Percentiles rank a stretch among this genome's conserved stretches.
These are phyloP conservation scores for Peromyscus polionotus DNA, from an alignment of 2,113 vertebrate genomes.

Conservation along the genomic window DNA sequence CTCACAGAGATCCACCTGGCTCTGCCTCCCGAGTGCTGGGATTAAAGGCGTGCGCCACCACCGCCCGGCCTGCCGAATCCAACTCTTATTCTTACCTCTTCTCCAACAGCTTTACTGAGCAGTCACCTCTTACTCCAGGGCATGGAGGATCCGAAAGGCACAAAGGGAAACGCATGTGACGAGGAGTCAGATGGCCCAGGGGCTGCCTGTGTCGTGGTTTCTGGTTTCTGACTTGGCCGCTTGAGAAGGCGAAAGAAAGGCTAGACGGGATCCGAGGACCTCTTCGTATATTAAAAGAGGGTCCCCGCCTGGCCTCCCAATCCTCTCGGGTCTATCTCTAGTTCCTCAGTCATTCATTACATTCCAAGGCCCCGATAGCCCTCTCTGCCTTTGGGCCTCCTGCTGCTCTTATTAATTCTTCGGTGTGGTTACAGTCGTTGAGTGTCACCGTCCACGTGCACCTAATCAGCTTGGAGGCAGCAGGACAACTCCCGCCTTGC, in stretches of 20 bases:
- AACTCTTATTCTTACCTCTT: not conserved
- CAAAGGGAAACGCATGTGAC: not conserved
- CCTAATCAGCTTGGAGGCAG: not conserved
- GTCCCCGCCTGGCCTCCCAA: not conserved
- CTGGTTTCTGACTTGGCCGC: not conserved
- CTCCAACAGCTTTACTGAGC: not conserved
- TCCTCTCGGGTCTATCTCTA: not conserved
- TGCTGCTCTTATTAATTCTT: not conserved
- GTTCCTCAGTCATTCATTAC: not conserved
- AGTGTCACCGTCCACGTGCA: not conserved
- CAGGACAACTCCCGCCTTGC: not conserved
- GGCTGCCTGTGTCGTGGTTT: not conserved
- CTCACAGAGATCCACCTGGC: too few relatives aligned
- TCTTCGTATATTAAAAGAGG: not conserved
- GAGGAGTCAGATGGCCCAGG: not conserved
- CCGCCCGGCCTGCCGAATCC: too few relatives aligned
- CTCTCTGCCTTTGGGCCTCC: too few relatives aligned
- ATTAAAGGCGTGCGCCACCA: too few relatives aligned
- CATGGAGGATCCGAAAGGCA: not conserved
- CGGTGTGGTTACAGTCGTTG: not conserved
- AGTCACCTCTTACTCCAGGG: not conserved
- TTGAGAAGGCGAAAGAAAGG: constrained; percentile 17
- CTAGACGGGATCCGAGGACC: not conserved
- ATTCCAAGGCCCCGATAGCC: not conserved
- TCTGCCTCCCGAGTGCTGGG: too few relatives aligned